phyloP scores from a whole-genome alignment of 2,113 vertebrate species.

The Ahaetulla prasina region DNA sequence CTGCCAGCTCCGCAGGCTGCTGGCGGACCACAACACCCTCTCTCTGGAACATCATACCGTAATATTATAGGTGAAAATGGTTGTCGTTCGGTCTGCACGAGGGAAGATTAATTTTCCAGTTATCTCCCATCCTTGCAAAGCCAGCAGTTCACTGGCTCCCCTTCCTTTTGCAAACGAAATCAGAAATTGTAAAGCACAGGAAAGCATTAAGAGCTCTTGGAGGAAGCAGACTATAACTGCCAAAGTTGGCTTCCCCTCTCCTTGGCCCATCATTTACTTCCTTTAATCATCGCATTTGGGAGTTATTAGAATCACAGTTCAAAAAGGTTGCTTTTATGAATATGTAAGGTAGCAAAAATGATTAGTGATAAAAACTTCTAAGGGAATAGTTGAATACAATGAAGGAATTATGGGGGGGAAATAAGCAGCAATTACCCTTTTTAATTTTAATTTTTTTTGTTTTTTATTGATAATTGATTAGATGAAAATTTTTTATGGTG shows the following conservation, averaged over 20 bases:
- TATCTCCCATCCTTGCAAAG: constrained; percentile 23
- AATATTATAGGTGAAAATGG: neutral
- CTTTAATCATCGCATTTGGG: neutral
- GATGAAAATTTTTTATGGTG: no score
- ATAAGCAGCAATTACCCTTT: no score
- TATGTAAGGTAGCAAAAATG: no score
- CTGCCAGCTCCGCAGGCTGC: no score
- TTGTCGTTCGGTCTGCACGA: constrained; percentile 33
- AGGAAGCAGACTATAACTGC: neutral
- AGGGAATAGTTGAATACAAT: no score
- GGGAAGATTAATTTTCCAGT: constrained; percentile 43
- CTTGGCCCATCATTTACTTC: neutral
- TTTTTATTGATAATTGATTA: no score
- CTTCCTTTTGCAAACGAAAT: neutral
- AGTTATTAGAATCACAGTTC: neutral
- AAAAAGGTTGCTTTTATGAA: no score
- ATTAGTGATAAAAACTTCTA: no score
- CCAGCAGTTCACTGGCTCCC: neutral
- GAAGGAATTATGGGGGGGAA: no score
- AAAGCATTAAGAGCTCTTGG: neutral
- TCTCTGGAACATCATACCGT: no score
- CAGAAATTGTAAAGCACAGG: neutral
- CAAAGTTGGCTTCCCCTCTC: neutral
- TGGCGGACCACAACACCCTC: no score
- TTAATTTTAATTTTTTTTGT: no score